Percentiles rank a stretch among this genome's conserved stretches.
These are phyloP conservation scores for Macroramphosus scolopax DNA, from an alignment of 2,797 vertebrate genomes.

Conservation along the genomic window DNA sequence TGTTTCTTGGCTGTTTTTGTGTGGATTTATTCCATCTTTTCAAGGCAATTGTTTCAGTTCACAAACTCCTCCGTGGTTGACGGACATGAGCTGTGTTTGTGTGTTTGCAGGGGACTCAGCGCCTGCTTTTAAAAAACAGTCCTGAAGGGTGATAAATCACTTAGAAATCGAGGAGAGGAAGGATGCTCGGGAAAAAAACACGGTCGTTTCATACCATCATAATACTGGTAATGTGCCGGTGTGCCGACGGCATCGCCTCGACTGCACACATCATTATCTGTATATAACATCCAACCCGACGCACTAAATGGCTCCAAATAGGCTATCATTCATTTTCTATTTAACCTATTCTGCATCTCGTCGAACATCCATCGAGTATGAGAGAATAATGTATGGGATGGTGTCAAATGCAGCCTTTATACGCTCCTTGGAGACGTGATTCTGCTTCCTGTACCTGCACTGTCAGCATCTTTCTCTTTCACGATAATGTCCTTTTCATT, in stretches of 20 bases:
- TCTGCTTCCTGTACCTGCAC: no score
- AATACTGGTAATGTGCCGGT: not conserved
- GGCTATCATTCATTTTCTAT: conserved; percentile 11
- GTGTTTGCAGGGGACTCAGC: no score
- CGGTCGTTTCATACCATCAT: conserved; percentile 5
- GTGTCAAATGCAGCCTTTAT: conserved; percentile 37
- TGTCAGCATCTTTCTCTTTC: conserved; percentile 60
- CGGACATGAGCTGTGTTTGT: no score
- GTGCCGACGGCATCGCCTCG: not conserved
- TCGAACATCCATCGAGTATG: conserved; percentile 11
- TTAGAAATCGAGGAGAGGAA: not conserved
- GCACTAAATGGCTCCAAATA: conserved; percentile 40
- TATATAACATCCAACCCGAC: no score
- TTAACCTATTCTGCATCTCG: conserved; percentile 3
- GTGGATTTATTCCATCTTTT: no score
- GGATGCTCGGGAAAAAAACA: conserved; percentile 1
- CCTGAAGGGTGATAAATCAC: not conserved
- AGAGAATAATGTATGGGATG: conserved; percentile 19
- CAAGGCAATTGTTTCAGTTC: no score
- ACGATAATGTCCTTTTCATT: conserved; percentile 46
- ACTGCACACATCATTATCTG: conserved; percentile 34
- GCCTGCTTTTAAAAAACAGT: no score
- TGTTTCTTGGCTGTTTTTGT: conserved; percentile 11
- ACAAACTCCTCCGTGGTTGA: no score
- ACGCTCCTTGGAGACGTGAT: conserved; percentile 27